Percentiles rank a stretch among this genome's conserved stretches.
Conservation (phyloP, 2,113 vertebrate species). For the Cyphomyrus plagiostoma region DNA sequence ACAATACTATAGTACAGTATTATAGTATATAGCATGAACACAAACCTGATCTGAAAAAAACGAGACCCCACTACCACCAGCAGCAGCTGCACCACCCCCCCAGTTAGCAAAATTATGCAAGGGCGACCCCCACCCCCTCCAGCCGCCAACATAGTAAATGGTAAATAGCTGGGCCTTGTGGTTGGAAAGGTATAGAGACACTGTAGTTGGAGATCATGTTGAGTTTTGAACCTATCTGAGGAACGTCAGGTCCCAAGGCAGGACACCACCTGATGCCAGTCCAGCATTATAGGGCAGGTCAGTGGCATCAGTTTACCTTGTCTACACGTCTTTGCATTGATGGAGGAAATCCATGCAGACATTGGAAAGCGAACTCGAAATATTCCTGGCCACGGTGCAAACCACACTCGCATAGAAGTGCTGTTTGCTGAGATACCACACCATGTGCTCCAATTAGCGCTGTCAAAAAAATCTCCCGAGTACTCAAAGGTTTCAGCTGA, state of each 20-base stretch:
- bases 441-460: not conserved
- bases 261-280: not conserved
- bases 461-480: not conserved
- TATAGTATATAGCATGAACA: too few species aligned
- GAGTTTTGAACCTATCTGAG: not conserved
- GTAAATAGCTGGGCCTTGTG: not conserved
- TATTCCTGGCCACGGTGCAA: not conserved
- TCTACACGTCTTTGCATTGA: not conserved
- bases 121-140: too few species aligned
- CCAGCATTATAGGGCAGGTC: not conserved
- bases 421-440: not conserved
- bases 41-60: too few species aligned
- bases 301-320: not conserved
- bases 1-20: too few species aligned
- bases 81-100: too few species aligned
- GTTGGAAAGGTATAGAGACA: not conserved
- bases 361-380: not conserved
- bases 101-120: not conserved
- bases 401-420: not conserved
- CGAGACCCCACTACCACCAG: too few species aligned
- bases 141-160: not conserved
- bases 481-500: not conserved
- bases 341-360: not conserved
- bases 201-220: not conserved
- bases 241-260: not conserved